These are phyloP conservation scores for Merluccius polli DNA, from an alignment of 2,797 vertebrate genomes.

Conservation along the genomic window DNA sequence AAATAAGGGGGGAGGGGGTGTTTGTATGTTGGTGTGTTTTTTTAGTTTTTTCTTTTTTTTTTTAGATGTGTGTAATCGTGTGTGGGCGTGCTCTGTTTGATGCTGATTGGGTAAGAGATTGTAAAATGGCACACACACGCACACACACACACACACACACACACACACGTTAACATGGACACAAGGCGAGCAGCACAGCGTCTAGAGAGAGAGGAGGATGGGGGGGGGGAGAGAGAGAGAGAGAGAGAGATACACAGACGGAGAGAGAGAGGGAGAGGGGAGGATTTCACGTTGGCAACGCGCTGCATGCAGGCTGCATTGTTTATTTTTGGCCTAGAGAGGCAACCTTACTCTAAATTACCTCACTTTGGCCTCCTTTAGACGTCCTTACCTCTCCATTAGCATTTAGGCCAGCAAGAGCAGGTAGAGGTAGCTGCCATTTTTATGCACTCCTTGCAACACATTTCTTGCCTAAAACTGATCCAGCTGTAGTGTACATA, in stretches of 20 bases:
- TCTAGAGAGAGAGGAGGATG: conserved; percentile 4
- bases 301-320: conserved; percentile 4
- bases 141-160: neutral
- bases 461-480: neutral
- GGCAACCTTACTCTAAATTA: neutral
- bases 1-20: too few relatives aligned
- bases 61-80: neutral
- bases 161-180: too few relatives aligned
- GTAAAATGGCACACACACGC: neutral
- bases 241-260: too few relatives aligned
- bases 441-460: neutral
- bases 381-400: neutral
- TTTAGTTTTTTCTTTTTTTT: too few relatives aligned
- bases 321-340: conserved; percentile 4
- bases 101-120: conserved; percentile 5
- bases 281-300: neutral
- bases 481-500: neutral
- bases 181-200: neutral
- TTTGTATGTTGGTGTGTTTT: neutral
- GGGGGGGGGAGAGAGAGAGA: neutral
- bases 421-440: neutral
- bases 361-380: neutral
- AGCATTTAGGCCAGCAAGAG: neutral
- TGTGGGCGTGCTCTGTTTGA: neutral
- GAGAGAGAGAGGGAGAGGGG: conserved; percentile 5